Base-by-base conservation (phyloP, 2,888 invertebrate species). In the Melipona bicolor region DNA sequence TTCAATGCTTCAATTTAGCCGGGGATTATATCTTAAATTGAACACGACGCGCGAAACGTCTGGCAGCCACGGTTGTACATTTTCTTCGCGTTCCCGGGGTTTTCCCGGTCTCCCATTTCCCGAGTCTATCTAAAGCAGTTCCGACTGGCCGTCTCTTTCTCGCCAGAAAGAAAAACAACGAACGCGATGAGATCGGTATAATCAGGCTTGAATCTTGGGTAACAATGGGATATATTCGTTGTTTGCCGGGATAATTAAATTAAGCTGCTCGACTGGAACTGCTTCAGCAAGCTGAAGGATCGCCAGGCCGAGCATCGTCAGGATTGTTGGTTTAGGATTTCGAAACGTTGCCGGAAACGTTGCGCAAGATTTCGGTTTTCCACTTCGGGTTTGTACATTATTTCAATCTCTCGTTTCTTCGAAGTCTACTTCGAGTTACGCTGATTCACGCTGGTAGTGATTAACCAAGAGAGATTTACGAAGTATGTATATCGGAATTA, bases 1-100 rank as follows among this genome's bases (percentile, higher is more conserved):
- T 64, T 75, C 74, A 79, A 74, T 68, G 52, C 24, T 59, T 27
- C 65, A 77, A 80, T 76, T 80, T 68, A 61, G 11, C n/a, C 36
- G 6, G 4, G 43, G 49, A 76, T 76, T 65, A 52, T 71, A n/a
- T 15, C 43, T 24, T 27, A 49, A 77, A 72, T 67, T 68, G 65
- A 19, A 61, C 49, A 24, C 19, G 24, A 56, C 50, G 32, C 68
- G 65, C 27, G 27, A 59, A 32, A 67, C 21, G 59, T 65, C 43
- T 24, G 13, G 11, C n/a, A 36, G 36, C 36, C 36, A 36, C 36
- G 6, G 36, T 36, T 36, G 36, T 36, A 9, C 36, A 43, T 43
- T 43, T 43, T 43, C 43, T 43, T 43, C 43, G 43, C 43, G 36
- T 36, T 9, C 36, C 36, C 36, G 36, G 36, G 9, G 9, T 43